A percentile compares a stretch with the other conserved stretches of the same genome.
Conservation (phyloP, 2,797 vertebrate species). For the Octomys mimax region DNA sequence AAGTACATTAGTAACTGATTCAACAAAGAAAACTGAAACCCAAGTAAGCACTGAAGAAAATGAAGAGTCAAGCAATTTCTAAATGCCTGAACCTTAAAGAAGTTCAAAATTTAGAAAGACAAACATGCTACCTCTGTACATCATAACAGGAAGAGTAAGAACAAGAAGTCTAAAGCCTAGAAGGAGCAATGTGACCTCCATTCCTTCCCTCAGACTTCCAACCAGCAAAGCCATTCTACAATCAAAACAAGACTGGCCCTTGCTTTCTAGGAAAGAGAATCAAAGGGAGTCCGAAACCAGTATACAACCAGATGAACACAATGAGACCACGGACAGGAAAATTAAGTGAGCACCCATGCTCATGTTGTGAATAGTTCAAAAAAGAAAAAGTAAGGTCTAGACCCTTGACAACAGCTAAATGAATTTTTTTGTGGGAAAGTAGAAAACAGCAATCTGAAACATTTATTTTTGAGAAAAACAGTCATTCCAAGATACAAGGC, state of each 20-base stretch:
- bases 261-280: not conserved
- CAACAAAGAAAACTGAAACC: not conserved
- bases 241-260: not conserved
- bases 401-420: not conserved
- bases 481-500: not conserved
- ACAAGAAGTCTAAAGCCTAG: not conserved
- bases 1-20: not conserved
- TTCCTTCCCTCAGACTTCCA: not conserved
- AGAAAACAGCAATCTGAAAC: not conserved
- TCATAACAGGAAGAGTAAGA: not conserved
- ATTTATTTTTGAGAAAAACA: not conserved
- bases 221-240: not conserved
- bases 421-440: not conserved
- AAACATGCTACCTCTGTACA: not conserved
- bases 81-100: not conserved
- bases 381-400: not conserved
- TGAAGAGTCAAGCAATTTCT: not conserved
- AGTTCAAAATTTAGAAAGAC: not conserved
- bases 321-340: not conserved
- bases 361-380: not conserved
- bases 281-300: not conserved
- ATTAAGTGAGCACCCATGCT: not conserved
- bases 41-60: slow-evolving; percentile 1
- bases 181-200: not conserved
- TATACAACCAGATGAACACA: not conserved